Evolutionary conservation across 2,888 invertebrate species (phyloP).

Genomic region (Agrotis clavis): DNA sequence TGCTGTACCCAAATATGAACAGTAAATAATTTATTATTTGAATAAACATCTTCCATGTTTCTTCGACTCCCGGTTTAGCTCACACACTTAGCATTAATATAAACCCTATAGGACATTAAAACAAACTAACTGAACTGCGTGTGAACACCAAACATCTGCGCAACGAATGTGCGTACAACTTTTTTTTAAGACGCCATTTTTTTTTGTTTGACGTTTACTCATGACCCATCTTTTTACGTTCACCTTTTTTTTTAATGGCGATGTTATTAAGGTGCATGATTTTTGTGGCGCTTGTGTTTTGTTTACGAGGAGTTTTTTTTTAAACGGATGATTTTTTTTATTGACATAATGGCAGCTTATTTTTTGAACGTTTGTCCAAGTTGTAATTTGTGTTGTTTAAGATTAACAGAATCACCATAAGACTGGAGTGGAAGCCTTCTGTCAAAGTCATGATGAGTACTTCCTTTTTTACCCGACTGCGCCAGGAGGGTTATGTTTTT

Average conservation of each 20-base stretch:
- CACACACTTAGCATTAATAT: slow-evolving; percentile 38
- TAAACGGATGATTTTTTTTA: too few species aligned
- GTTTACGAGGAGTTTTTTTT: neutral
- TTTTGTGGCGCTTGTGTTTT: neutral
- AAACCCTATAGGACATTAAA: slow-evolving; percentile 39
- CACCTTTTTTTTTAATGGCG: slow-evolving; percentile 1
- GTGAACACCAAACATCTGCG: slow-evolving; percentile 46
- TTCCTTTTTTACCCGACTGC: too few species aligned
- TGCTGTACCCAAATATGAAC: neutral
- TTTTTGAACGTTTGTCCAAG: neutral
- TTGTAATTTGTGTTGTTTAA: too few species aligned
- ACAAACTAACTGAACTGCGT: slow-evolving; percentile 35
- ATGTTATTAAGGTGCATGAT: slow-evolving; percentile 7
- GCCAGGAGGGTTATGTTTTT: too few species aligned
- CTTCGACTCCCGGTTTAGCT: slow-evolving; percentile 9
- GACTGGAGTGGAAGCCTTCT: too few species aligned
- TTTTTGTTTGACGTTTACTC: slow-evolving; percentile 1
- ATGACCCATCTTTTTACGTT: slow-evolving; percentile 9
- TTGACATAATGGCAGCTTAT: neutral
- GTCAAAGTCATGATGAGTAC: too few species aligned
- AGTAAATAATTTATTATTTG: slow-evolving; percentile 12
- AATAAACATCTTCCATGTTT: slow-evolving; percentile 1
- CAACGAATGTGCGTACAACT: slow-evolving; percentile 29
- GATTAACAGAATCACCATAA: too few species aligned
- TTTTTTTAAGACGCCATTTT: neutral